A percentile compares a stretch with the other conserved stretches of the same genome.
phyloP scores from a whole-genome alignment of 2,113 vertebrate species.

The Motacilla alba region DNA sequence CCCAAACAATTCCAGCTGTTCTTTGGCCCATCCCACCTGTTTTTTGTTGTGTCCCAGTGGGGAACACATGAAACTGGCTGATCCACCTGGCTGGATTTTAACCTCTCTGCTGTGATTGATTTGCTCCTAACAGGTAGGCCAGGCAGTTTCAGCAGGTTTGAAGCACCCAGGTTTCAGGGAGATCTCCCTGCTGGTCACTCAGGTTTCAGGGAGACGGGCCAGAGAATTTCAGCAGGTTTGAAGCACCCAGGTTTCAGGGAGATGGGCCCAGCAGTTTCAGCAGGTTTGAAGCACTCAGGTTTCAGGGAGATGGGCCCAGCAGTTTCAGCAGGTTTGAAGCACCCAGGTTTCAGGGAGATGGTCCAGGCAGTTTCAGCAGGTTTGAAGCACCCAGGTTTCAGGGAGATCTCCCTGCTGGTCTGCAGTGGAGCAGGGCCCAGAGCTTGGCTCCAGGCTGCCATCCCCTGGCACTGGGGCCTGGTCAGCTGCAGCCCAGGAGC shows the following conservation, averaged over 20 bases:
- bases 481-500: not conserved
- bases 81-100: not conserved
- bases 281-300: too few relatives aligned
- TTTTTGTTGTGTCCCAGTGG: not conserved
- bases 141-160: too few relatives aligned
- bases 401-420: rapidly evolving
- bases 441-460: not conserved
- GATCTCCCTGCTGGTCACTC: too few relatives aligned
- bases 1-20: not conserved
- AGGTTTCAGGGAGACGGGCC: too few relatives aligned
- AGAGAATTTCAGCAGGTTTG: not conserved
- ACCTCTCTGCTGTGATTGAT: rapidly evolving
- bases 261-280: not conserved
- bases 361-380: not conserved
- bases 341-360: not conserved
- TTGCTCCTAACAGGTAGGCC: rapidly evolving
- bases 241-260: not conserved
- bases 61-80: too few relatives aligned
- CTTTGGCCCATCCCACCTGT: not conserved
- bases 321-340: too few relatives aligned
- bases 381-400: not conserved
- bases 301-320: not conserved
- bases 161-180: not conserved
- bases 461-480: not conserved
- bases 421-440: not conserved